These are phyloP conservation scores for Blastomussa wellsi DNA, from an alignment of 92 coral and sea anemone genomes.

Conservation along the genomic window DNA sequence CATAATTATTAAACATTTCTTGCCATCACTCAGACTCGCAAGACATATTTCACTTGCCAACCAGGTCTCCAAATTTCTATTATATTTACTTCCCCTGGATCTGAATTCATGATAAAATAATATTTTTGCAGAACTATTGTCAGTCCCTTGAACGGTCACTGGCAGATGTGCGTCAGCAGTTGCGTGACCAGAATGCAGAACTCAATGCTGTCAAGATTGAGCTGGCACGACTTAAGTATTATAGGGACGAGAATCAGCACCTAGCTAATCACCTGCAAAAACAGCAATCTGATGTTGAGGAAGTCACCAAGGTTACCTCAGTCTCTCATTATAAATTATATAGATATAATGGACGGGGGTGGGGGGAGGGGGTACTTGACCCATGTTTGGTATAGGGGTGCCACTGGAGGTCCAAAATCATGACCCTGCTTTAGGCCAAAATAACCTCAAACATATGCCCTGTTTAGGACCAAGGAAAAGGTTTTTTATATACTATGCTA, in stretches of 20 bases:
- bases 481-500: no score
- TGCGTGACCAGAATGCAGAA: conserved; percentile 82
- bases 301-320: conserved; percentile 68
- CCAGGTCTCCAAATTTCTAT: no score
- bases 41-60: no score
- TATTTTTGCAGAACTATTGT: conserved; percentile 66
- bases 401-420: no score
- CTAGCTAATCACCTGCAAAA: conserved; percentile 58
- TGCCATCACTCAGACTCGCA: no score
- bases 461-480: no score
- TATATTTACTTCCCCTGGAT: not conserved
- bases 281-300: conserved; percentile 69
- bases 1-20: no score
- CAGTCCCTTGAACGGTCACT: conserved; percentile 79
- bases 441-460: no score
- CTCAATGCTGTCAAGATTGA: conserved; percentile 75
- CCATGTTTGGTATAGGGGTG: no score
- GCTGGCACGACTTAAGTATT: conserved; percentile 68
- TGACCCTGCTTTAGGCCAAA: no score
- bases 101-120: not conserved
- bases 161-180: conserved; percentile 64
- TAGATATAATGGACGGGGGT: no score
- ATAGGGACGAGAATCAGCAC: conserved; percentile 69
- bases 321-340: not conserved
- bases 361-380: no score